Percentiles rank a stretch among this genome's conserved stretches.
These are phyloP conservation scores for Corythaixoides concolor DNA, from an alignment of 2,113 vertebrate species.

Conservation along the genomic window DNA sequence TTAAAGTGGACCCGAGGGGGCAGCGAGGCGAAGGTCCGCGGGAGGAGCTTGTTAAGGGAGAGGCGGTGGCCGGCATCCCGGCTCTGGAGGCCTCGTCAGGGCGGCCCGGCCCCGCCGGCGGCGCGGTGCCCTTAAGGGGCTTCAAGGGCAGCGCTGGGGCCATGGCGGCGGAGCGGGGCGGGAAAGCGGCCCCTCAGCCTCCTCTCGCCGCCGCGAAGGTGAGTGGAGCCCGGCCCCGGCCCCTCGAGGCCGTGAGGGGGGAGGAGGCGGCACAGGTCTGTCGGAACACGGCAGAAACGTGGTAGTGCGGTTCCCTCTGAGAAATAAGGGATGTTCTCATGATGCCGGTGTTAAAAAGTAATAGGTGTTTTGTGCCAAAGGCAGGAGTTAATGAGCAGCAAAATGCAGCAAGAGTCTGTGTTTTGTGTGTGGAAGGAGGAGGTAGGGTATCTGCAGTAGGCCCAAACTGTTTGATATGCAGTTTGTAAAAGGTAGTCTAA, in stretches of 20 bases:
- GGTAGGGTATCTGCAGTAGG: accelerated
- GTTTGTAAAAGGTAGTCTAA: accelerated
- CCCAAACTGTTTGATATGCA: not conserved
- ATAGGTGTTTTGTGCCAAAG: accelerated
- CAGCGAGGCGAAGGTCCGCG: too few relatives aligned
- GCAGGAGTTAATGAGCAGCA: not conserved
- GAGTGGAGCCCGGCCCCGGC: not conserved
- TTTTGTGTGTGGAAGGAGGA: not conserved
- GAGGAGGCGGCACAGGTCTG: not conserved
- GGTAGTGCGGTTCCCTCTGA: not conserved
- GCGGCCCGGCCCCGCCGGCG: not conserved
- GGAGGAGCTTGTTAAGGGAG: not conserved
- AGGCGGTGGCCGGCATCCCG: accelerated
- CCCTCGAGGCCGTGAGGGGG: not conserved
- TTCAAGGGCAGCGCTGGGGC: not conserved
- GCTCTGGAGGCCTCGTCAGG: not conserved
- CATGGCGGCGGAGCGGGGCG: too few relatives aligned
- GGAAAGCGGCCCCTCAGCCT: too few relatives aligned
- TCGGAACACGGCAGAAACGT: accelerated
- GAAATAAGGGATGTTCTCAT: accelerated
- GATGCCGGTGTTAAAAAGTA: accelerated
- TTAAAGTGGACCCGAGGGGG: not conserved
- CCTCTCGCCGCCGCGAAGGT: not conserved
- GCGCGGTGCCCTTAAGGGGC: not conserved
- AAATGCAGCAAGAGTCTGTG: not conserved